These are phyloP conservation scores for Seira musarum DNA, from an alignment of 2,888 invertebrate genomes.

Conservation along the genomic window DNA sequence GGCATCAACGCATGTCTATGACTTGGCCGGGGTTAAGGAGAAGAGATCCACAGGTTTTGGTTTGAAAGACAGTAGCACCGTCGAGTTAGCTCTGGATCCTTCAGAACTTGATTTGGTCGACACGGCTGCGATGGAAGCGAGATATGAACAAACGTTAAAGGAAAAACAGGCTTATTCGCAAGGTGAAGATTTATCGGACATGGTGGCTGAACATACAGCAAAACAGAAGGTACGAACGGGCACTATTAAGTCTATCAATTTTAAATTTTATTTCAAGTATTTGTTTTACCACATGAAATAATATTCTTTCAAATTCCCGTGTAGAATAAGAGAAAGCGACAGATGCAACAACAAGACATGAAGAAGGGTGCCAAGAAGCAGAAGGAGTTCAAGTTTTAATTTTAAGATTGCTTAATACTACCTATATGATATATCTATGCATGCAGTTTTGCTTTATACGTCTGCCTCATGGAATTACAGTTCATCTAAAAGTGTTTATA, in stretches of 20 bases:
- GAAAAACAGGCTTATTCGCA: slow-evolving; percentile 91
- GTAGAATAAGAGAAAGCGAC: slow-evolving; percentile 90
- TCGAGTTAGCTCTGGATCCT: slow-evolving; percentile 97
- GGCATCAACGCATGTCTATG: slow-evolving; percentile 99
- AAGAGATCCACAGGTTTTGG: slow-evolving; percentile 71
- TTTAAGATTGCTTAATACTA: too few species aligned
- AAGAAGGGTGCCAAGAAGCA: slow-evolving; percentile 96
- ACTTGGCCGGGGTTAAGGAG: slow-evolving; percentile 79
- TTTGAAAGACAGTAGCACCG: slow-evolving; percentile 79
- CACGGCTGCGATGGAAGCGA: slow-evolving; percentile 94
- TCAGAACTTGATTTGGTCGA: slow-evolving; percentile 95
- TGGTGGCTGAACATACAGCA: slow-evolving; percentile 98
- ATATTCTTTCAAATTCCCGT: neutral
- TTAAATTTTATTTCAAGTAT: neutral
- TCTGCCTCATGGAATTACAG: too few species aligned
- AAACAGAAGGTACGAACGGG: slow-evolving; percentile 84
- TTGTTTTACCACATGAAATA: slow-evolving; percentile 11
- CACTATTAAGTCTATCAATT: too few species aligned
- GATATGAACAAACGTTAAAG: slow-evolving; percentile 96
- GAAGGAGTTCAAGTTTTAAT: slow-evolving; percentile 97
- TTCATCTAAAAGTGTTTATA: too few species aligned
- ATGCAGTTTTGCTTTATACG: slow-evolving; percentile 12
- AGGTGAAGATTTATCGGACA: slow-evolving; percentile 97
- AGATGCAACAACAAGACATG: slow-evolving; percentile 83
- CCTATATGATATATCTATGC: neutral